Evolutionary conservation across 92 coral and sea anemone species (phyloP), one percentile per base, ranked within the genome.

Genomic region (Desmophyllum pertusum): DNA sequence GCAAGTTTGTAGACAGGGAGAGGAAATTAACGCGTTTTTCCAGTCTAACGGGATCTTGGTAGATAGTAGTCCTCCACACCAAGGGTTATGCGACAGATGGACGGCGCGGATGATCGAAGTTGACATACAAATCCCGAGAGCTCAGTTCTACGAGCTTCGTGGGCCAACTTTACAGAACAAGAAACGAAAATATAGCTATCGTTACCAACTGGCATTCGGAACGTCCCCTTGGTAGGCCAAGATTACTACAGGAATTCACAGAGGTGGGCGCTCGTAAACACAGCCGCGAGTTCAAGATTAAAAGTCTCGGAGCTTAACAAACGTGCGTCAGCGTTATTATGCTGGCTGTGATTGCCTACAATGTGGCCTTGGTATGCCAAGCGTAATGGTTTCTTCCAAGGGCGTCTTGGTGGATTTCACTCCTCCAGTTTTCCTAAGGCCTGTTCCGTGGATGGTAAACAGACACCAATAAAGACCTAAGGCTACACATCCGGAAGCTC

Each of bases 161-260:
- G 99, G 99, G 57, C 73, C 46, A 90, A 93, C 71, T 96, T 96
- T 74, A 84, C 86, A 23, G 99, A 96, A 75, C 81, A 88, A 52
- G 98, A 96, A 77, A 92, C 99, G 21, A 57, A 72, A 37, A 90
- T 96, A 65, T n/a, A n/a, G n/a, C 84, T 89, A 5, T 83, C 90
- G n/a, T 38, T 96, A 96, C 76, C 90, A 83, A 21, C 94, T 96
- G 33, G 98, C 95, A 38, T 96, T 96, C 72, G 99, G 99, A 6
- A 90, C 97, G 0, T 78, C 76, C 25, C 95, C 92, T 10, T 93
- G 94, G n/a, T n/a, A 3, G 64, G 65, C 5, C 66, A 90, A 37
- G 98, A 96, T 79, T 45, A 86, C 70, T n/a, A n/a, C 98, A 96
- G 69, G 93, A 81, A 38, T 94, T 96, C 43, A 92, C 93, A 14